Evolutionary conservation across 35 echinoderm and acorn worm genomes (phyloP), one percentile per base, ranked within the genome.

Genomic region (Apostichopus japonicus): DNA sequence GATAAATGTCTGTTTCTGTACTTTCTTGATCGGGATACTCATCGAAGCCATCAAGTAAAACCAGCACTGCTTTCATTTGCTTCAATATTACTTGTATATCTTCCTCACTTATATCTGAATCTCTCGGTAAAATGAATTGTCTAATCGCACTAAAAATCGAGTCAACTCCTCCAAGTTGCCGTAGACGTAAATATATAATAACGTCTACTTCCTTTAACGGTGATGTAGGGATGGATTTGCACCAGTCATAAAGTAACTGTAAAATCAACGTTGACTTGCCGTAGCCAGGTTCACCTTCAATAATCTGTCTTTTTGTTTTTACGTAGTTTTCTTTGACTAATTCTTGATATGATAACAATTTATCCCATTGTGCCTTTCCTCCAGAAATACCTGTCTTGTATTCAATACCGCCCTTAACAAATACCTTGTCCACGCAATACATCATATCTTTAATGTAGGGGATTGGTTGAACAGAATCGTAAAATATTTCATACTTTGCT

Each of bases 221-320:
- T 13, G 78, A 80, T 9, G 6, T 54, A 44, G 78, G 7, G 6
- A 44, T 16, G 44, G 6, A 5, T 9, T 80, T 80, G 17, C 78
- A 80, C 78, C 78, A 80, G 17, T 80, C 78, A 80, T 80, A 80
- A 7, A 44, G 5, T 15, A 52, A 17, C 24, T 80, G 78, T 8
- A 80, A 25, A 52, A 25, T 54, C 6, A 80, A 6, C 17, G 24
- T 80, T 52, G 78, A 80, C 27, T 80, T 80, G 14, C 78, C 78
- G 23, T 80, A 80, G 17, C 78, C 78, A 80, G 78, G 78, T 80
- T 80, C 78, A 6, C 78, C 78, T 8, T 54, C 24, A 33, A 80
- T 0, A 7, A 80, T 80, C 10, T 51, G 52, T 13, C 8, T 0
- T 0, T 51, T 80, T 10, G 22, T 27, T 53, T 44, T 27, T 10